Conservation (phyloP, 2,888 invertebrate genomes). For the Scaptomyza flava region DNA sequence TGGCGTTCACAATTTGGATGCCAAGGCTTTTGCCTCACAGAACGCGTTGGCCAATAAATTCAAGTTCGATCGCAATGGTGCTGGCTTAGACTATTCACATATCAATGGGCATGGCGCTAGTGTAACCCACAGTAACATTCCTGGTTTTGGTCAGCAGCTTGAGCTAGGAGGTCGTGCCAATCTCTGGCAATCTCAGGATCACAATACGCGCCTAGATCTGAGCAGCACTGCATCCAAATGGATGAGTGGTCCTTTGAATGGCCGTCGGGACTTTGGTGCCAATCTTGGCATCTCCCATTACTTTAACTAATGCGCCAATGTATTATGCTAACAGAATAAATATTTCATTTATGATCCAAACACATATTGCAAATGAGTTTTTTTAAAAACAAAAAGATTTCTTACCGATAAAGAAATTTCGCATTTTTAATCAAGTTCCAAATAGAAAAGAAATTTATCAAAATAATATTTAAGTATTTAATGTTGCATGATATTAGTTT, state of each 20-base stretch:
- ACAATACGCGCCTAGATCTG: constrained; percentile 45
- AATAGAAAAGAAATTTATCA: no score
- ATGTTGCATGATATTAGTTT: no score
- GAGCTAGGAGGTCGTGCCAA: constrained; percentile 50
- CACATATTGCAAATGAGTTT: no score
- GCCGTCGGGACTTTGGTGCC: constrained; percentile 35
- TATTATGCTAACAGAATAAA: no score
- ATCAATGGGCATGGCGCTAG: constrained; percentile 64
- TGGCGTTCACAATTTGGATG: constrained; percentile 63
- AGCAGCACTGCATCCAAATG: constrained; percentile 47
- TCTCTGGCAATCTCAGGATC: constrained; percentile 38
- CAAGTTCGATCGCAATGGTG: constrained; percentile 66
- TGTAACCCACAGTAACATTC: constrained; percentile 59
- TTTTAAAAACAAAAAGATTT: no score
- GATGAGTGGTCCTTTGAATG: constrained; percentile 44
- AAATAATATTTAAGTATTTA: no score
- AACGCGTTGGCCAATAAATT: constrained; percentile 64
- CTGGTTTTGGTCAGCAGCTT: constrained; percentile 61
- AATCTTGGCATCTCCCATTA: constrained; percentile 35
- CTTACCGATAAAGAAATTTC: no score
- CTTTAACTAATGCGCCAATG: constrained; percentile 22
- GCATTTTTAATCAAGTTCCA: no score
- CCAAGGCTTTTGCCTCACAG: constrained; percentile 68
- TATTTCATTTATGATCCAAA: background rate
- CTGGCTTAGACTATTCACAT: constrained; percentile 62